These are phyloP conservation scores for Phortica magna DNA, from an alignment of 2,888 invertebrate genomes.

Conservation along the genomic window DNA sequence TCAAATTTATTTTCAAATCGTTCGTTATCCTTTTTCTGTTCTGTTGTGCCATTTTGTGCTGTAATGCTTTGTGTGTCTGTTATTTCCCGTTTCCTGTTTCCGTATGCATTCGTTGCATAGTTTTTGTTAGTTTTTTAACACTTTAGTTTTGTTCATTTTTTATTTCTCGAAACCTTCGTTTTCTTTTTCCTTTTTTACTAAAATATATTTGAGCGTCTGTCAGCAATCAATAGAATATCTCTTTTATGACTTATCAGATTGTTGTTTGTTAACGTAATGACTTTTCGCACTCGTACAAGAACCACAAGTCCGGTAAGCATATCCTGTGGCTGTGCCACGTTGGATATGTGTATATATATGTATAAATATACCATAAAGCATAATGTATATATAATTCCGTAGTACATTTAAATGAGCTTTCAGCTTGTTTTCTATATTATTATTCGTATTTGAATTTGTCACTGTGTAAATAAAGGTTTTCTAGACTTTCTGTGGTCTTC, in stretches of 20 bases:
- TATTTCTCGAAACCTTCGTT: background rate
- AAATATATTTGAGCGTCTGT: no score
- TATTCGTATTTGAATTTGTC: no score
- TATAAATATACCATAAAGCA: no score
- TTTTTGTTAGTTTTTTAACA: background rate
- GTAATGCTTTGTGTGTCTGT: constrained; percentile 23
- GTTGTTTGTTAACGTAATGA: background rate
- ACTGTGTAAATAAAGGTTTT: no score
- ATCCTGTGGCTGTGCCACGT: background rate
- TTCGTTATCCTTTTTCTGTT: constrained; percentile 10
- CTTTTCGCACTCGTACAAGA: background rate
- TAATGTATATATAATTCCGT: no score
- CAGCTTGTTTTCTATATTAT: no score
- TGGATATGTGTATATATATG: no score
- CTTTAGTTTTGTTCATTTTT: background rate
- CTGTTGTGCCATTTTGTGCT: constrained; percentile 40
- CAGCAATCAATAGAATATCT: no score
- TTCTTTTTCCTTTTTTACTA: no score
- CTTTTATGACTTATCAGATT: background rate
- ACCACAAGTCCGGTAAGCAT: background rate
- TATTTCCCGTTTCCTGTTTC: constrained; percentile 4
- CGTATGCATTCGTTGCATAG: background rate
- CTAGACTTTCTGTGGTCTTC: no score
- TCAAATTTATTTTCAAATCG: constrained; percentile 25
- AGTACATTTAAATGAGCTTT: no score